Base-by-base conservation (phyloP, 2,797 vertebrate genomes). In the Gorsachius magnificus region DNA sequence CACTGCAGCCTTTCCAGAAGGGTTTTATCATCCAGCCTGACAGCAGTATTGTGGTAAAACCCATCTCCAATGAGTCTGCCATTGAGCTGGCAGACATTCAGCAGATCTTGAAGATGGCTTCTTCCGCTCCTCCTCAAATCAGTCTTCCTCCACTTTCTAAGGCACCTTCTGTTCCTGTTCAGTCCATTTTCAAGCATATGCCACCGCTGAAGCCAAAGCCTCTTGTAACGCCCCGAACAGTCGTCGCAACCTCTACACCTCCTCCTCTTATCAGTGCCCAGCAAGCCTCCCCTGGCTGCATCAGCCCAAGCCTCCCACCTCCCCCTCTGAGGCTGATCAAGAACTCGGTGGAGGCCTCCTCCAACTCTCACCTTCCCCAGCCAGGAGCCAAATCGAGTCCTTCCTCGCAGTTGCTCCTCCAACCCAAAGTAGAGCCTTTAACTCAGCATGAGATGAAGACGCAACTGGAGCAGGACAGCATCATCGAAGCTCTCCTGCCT, bases 181-280 rank as follows among this genome's bases (percentile, higher is more conserved):
- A 98, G 96, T 98, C 98, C 0, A 98, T 98, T 84, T 98, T 99
- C 97, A 99, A 99, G 96, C 98, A 99, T 61, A 99, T 99, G 98
- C 99, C 99, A 3, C 98, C 99, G 0, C 93, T 99, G 91, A 99
- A 99, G 97, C 99, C 99, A 98, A 99, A 99, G 98, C 99, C 99
- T 83, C 98, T 99, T 96, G 98, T 99, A 89, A 98, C 99, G 0
- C 99, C 99, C 6, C 98, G 99, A 93, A 99, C 99, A 24, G 98
- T 99, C 53, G 99, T 99, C 4, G 98, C 99, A 6, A 97, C 98
- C 3, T 99, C 99, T 26, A 99, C 99, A 0, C 99, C 99, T 2
- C 99, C 99, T 2, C 99, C 99, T 33, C 98, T 99, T 36, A 98
- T 99, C 98, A 99, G 98, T 41, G 98, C 99, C 89, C 99, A 99